These are phyloP conservation scores for Pteropus alecto DNA, from an alignment of 2,113 vertebrate genomes.

Conservation along the genomic window DNA sequence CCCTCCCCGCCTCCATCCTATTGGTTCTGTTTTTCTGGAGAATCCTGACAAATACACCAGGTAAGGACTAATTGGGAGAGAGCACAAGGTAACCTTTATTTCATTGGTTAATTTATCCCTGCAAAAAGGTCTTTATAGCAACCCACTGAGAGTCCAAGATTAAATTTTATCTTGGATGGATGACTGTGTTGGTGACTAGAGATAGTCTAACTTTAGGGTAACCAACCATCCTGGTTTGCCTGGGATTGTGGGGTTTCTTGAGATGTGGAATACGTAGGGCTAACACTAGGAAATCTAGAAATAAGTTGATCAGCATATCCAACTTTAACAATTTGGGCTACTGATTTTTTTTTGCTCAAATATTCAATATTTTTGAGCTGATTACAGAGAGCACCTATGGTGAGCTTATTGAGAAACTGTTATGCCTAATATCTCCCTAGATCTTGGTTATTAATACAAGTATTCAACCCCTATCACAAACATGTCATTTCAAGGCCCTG, in stretches of 20 bases:
- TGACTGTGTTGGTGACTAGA: neutral
- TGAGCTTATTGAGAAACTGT: neutral
- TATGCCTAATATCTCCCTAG: neutral
- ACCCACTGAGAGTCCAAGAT: neutral
- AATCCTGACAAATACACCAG: neutral
- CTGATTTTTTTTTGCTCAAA: neutral
- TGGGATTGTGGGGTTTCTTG: neutral
- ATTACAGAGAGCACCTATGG: neutral
- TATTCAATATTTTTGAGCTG: neutral
- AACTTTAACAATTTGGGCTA: neutral
- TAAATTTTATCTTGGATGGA: neutral
- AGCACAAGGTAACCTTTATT: neutral
- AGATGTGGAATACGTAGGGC: neutral
- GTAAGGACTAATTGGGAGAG: neutral
- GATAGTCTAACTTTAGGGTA: neutral
- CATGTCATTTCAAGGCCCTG: constrained; percentile 46
- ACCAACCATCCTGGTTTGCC: neutral
- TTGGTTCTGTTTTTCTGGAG: neutral
- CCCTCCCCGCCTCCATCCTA: neutral
- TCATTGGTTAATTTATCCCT: neutral
- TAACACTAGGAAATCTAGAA: neutral
- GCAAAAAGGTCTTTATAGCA: neutral
- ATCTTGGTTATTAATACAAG: constrained; percentile 43
- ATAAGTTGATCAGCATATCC: neutral
- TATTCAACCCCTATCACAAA: constrained; percentile 37